phyloP scores from a whole-genome alignment of 1,140 invertebrate species.

The Drosophila yakuba region DNA sequence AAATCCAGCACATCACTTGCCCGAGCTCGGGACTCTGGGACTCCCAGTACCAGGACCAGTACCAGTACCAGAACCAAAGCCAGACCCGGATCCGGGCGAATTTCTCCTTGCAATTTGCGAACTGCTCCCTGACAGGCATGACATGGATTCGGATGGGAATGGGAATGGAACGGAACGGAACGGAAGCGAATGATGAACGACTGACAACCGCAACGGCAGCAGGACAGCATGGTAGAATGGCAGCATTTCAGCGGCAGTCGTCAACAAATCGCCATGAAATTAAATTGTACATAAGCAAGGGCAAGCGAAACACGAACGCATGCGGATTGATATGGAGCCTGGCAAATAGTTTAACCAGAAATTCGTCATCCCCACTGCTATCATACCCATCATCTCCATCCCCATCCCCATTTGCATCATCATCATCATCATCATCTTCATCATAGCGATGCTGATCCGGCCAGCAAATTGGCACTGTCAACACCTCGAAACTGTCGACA shows the following conservation, averaged over 20 bases:
- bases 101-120: conserved; percentile 74
- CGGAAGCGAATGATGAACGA: conserved; percentile 64
- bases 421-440: conserved; percentile 14
- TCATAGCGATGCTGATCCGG: conserved; percentile 33
- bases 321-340: conserved; percentile 13
- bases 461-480: conserved; percentile 74
- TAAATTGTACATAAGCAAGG: conserved; percentile 69
- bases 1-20: conserved; percentile 21
- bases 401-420: neutral
- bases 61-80: neutral
- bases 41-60: neutral
- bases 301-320: conserved; percentile 17
- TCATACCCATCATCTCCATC: conserved; percentile 30
- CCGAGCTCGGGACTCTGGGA: conserved; percentile 4
- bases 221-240: neutral
- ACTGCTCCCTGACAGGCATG: conserved; percentile 49
- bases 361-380: conserved; percentile 70
- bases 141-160: conserved; percentile 40
- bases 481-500: conserved; percentile 48
- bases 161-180: neutral
- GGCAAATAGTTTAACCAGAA: conserved; percentile 79
- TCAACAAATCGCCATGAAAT: conserved; percentile 77
- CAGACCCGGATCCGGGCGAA: conserved; percentile 26
- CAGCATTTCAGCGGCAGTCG: conserved; percentile 47
- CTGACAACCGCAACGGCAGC: conserved; percentile 53